phyloP scores from a whole-genome alignment of 37 sponge, comb jelly and placozoan genomes.

The Hexactinellida sp. region DNA sequence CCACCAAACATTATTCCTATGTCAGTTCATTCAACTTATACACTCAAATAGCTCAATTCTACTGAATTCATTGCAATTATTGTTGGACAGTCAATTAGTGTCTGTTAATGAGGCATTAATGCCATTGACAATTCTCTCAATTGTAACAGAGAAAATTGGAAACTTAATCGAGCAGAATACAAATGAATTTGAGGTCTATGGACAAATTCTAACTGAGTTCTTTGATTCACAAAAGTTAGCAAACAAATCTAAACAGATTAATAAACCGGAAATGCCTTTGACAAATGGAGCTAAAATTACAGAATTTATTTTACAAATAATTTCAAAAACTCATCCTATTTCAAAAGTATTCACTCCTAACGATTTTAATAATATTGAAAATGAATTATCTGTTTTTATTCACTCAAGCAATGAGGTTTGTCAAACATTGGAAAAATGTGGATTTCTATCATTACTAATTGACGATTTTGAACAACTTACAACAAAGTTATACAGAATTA shows the following conservation, averaged over 20 bases:
- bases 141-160: background rate
- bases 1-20: background rate
- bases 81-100: background rate
- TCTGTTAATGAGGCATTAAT: background rate
- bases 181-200: background rate
- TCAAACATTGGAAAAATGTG: background rate
- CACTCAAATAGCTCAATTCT: background rate
- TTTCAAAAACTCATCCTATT: background rate
- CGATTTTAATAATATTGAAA: background rate
- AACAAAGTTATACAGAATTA: background rate
- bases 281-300: background rate
- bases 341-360: background rate
- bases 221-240: background rate
- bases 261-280: background rate
- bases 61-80: background rate
- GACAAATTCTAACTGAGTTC: background rate
- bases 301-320: background rate
- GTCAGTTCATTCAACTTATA: background rate
- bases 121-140: background rate
- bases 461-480: background rate
- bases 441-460: background rate
- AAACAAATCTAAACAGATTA: background rate
- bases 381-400: background rate
- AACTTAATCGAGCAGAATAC: background rate
- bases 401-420: background rate